Conservation (phyloP, 2,113 vertebrate species). For the Raja brachyura region DNA sequence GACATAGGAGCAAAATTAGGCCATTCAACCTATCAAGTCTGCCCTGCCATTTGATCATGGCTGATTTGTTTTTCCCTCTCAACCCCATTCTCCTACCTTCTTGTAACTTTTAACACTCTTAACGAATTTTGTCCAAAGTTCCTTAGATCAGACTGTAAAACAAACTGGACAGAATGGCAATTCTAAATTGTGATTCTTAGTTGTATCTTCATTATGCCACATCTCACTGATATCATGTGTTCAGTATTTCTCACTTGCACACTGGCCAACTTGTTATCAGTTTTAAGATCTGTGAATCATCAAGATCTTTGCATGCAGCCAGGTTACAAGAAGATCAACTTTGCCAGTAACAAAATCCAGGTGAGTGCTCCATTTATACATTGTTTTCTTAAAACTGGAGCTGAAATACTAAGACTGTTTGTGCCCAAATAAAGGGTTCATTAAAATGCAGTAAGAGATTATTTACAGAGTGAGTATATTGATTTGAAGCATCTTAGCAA, state of each 20-base stretch:
- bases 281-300: background rate
- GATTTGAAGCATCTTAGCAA: background rate
- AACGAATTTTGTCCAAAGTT: background rate
- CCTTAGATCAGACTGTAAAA: background rate
- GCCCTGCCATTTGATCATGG: too few species aligned
- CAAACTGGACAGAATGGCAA: background rate
- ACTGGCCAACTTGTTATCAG: constrained; percentile 6
- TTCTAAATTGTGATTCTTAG: background rate
- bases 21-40: too few species aligned
- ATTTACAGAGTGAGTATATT: background rate
- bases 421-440: background rate
- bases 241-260: background rate
- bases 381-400: background rate
- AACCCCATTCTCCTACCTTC: too few species aligned
- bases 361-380: constrained; percentile 5
- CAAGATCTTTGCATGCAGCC: background rate
- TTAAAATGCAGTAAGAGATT: background rate
- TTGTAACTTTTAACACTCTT: too few species aligned
- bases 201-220: background rate
- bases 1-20: too few species aligned
- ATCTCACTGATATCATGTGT: background rate
- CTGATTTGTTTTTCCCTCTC: too few species aligned
- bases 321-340: constrained; percentile 18
- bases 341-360: background rate
- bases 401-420: background rate